phyloP scores from a whole-genome alignment of 1,140 invertebrate genomes.

The Cyclargus thomasi region DNA sequence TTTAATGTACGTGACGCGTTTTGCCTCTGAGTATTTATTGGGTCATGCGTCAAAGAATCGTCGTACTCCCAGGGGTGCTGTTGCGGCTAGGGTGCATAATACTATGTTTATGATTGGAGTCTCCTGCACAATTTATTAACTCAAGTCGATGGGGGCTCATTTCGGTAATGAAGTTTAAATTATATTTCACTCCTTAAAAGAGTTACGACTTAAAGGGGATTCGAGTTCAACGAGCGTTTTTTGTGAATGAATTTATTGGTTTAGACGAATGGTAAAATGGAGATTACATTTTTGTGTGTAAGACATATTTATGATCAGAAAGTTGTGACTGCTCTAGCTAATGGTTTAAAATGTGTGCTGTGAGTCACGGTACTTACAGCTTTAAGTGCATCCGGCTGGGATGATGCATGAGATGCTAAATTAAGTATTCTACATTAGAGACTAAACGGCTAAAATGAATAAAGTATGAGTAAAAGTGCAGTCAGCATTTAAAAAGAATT shows the following conservation, averaged over 20 bases:
- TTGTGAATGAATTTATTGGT: not conserved
- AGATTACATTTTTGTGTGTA: not conserved
- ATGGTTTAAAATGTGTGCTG: constrained; percentile 1
- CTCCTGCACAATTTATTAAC: constrained; percentile 57
- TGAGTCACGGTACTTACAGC: not conserved
- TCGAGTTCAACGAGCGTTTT: not conserved
- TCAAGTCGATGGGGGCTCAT: constrained; percentile 11
- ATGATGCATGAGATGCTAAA: constrained; percentile 1
- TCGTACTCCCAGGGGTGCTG: constrained; percentile 50
- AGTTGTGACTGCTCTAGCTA: not conserved
- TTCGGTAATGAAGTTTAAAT: constrained; percentile 14
- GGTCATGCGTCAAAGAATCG: constrained; percentile 62
- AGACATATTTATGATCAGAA: not conserved
- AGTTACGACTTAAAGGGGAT: not conserved
- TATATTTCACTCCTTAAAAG: constrained; percentile 22
- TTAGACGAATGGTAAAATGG: not conserved
- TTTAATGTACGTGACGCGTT: constrained; percentile 69
- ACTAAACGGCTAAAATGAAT: too few species aligned
- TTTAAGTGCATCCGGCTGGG: constrained; percentile 2
- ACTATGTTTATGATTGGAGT: constrained; percentile 55
- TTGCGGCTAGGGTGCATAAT: constrained; percentile 69
- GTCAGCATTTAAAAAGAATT: too few species aligned
- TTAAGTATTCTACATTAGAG: not conserved
- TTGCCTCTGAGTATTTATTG: constrained; percentile 69
- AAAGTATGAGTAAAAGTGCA: too few species aligned